Conservation (phyloP, 2,888 invertebrate genomes). For the Camponotus fellah region DNA sequence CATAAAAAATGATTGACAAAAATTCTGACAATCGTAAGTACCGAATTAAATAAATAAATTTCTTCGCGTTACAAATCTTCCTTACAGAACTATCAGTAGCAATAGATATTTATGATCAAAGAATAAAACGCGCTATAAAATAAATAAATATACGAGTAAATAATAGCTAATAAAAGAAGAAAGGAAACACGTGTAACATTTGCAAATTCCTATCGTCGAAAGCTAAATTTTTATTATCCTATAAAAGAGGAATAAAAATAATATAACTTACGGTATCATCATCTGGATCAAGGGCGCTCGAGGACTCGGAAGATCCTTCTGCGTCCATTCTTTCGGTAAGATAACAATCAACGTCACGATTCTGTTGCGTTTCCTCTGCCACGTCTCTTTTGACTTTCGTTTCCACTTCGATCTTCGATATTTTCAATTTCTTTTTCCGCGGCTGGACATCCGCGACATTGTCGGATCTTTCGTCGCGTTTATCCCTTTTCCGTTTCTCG, state of each 20-base stretch:
- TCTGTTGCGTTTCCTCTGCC: neutral
- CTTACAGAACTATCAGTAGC: neutral
- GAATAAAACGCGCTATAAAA: neutral
- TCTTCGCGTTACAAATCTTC: neutral
- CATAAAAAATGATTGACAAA: neutral
- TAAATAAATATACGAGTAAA: neutral
- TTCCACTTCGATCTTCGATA: neutral
- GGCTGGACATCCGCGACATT: neutral
- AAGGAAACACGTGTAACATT: neutral
- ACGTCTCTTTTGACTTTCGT: neutral
- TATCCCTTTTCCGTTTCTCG: neutral
- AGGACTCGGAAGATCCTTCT: slow-evolving; percentile 5
- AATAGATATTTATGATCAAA: neutral
- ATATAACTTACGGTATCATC: slow-evolving; percentile 7
- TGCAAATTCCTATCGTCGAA: neutral
- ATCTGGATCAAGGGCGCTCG: neutral
- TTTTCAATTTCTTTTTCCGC: neutral
- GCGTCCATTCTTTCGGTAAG: neutral
- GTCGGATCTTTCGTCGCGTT: neutral
- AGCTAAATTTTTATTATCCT: neutral
- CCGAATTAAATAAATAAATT: neutral
- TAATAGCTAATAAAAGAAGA: neutral
- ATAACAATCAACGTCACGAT: neutral
- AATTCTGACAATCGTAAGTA: neutral
- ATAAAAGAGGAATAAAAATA: neutral